Evolutionary conservation across 2,888 invertebrate genomes (phyloP).

Genomic region (Rhopalosiphum nymphaeae): DNA sequence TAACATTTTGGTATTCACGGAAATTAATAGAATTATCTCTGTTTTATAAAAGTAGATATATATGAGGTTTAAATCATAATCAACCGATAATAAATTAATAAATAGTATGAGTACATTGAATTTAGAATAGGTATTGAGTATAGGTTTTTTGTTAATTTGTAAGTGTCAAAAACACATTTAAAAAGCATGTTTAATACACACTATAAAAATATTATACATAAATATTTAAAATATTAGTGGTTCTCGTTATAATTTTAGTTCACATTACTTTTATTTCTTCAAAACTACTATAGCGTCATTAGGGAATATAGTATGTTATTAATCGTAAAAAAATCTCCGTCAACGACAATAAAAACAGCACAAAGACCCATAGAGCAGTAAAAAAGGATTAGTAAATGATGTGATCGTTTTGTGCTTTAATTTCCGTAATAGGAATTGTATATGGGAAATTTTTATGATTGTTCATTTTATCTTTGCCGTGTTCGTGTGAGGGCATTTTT

Average conservation of each 20-base stretch:
- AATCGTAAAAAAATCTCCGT: slow-evolving; percentile 50
- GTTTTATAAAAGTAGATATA: neutral
- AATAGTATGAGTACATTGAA: neutral
- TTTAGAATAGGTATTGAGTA: neutral
- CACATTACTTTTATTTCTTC: slow-evolving; percentile 9
- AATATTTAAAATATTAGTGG: slow-evolving; percentile 28
- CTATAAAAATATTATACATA: neutral
- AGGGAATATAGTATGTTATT: slow-evolving; percentile 37
- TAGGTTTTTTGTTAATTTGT: neutral
- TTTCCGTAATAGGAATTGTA: slow-evolving; percentile 51
- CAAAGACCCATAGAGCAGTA: slow-evolving; percentile 53
- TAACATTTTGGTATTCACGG: neutral
- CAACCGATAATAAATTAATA: neutral
- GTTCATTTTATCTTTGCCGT: slow-evolving; percentile 33
- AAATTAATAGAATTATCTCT: neutral
- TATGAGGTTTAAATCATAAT: neutral
- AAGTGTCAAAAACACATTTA: neutral
- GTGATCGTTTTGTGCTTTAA: slow-evolving; percentile 63
- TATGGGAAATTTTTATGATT: slow-evolving; percentile 40
- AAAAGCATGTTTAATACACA: neutral
- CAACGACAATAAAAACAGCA: slow-evolving; percentile 57
- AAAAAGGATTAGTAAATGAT: slow-evolving; percentile 61
- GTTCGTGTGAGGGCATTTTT: slow-evolving; percentile 62
- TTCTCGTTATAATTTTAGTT: slow-evolving; percentile 30
- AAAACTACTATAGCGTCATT: slow-evolving; percentile 46